A percentile compares a stretch with the other conserved stretches of the same genome.
Conservation (phyloP, 2,113 vertebrate species). For the Melanerpes aurifrons region DNA sequence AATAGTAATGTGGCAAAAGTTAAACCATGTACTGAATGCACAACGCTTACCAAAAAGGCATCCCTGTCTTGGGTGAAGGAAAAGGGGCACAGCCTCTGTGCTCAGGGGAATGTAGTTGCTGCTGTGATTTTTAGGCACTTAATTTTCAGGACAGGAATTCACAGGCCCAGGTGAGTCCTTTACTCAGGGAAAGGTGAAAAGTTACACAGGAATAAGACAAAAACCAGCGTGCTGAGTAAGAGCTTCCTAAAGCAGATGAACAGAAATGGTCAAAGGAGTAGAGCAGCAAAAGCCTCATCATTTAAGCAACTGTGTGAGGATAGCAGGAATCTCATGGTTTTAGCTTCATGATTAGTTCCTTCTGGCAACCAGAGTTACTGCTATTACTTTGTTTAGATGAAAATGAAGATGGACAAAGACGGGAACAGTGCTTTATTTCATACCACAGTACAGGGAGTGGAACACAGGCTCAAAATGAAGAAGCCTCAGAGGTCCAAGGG, state of each 20-base stretch:
- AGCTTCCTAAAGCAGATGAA: background rate
- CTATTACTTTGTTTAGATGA: background rate
- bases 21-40: no score
- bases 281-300: background rate
- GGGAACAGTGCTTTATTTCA: background rate
- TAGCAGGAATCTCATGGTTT: background rate
- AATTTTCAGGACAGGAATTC: background rate
- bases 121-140: background rate
- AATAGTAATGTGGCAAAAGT: no score
- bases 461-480: background rate
- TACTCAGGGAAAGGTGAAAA: background rate
- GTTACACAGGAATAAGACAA: background rate
- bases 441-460: background rate
- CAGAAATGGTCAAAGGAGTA: background rate
- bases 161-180: background rate
- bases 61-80: no score
- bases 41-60: no score
- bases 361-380: background rate
- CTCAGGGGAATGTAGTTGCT: background rate
- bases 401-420: background rate
- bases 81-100: background rate
- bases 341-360: rapidly evolving
- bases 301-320: background rate
- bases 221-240: background rate
- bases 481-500: background rate